Conservation (phyloP, 2,888 invertebrate species). For the Brenthis ino region DNA sequence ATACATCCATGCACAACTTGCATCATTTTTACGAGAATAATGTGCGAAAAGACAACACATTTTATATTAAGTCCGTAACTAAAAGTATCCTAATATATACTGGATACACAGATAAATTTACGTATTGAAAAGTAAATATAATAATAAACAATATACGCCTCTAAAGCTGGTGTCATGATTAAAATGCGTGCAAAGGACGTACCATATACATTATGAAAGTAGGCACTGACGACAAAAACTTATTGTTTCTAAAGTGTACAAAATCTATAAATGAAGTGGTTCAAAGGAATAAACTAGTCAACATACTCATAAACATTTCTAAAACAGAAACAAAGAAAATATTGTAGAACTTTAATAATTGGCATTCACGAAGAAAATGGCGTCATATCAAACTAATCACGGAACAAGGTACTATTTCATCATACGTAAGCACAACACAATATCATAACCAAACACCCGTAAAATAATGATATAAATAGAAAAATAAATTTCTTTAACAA, state of each 20-base stretch:
- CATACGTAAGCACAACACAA: constrained; percentile 67
- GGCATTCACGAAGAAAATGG: constrained; percentile 83
- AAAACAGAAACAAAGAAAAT: constrained; percentile 53
- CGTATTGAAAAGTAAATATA: constrained; percentile 43
- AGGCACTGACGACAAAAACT: constrained; percentile 16
- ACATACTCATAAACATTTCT: constrained; percentile 20
- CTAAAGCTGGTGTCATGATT: constrained; percentile 69
- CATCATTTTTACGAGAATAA: background rate
- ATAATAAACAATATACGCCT: constrained; percentile 56
- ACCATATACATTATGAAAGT: constrained; percentile 43
- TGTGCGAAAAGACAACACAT: background rate
- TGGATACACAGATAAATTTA: constrained; percentile 19
- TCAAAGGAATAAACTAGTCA: constrained; percentile 4
- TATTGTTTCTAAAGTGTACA: constrained; percentile 1
- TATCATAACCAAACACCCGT: constrained; percentile 63
- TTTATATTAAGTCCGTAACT: background rate
- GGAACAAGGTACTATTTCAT: constrained; percentile 81
- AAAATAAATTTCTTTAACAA: constrained; percentile 59
- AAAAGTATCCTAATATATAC: background rate
- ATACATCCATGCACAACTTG: background rate
- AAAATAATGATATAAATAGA: constrained; percentile 59
- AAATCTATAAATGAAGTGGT: constrained; percentile 9
- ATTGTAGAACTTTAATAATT: constrained; percentile 76
- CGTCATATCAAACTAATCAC: constrained; percentile 82
- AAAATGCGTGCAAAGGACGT: constrained; percentile 62